Percentiles rank a stretch among this genome's conserved stretches.
These are phyloP conservation scores for Pentamera pediparva DNA, from an alignment of 53 echinoderm and acorn worm species.

Conservation along the genomic window DNA sequence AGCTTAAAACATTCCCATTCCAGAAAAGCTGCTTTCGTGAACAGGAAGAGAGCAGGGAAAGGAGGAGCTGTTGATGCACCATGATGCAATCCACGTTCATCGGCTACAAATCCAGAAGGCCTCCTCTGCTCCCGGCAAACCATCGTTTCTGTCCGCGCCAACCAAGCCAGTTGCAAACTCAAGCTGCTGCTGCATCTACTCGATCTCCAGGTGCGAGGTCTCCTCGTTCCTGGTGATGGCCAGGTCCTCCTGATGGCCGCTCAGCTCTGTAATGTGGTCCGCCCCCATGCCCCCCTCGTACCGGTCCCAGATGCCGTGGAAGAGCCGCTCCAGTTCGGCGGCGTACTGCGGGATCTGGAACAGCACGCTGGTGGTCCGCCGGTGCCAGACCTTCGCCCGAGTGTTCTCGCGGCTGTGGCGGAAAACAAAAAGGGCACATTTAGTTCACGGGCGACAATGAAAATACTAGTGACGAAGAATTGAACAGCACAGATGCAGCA, in stretches of 20 bases:
- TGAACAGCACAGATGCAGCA: too few relatives aligned
- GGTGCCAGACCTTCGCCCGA: constrained; percentile 78
- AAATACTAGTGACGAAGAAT: not conserved
- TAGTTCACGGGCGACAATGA: not conserved
- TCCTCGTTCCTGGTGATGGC: not conserved
- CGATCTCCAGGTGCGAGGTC: not conserved
- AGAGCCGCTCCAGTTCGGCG: constrained; percentile 62
- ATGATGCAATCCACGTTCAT: too few relatives aligned
- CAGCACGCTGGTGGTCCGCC: constrained; percentile 65
- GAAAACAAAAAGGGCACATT: not conserved
- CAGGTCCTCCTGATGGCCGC: not conserved
- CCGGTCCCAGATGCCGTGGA: constrained; percentile 73
- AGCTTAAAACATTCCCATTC: too few relatives aligned
- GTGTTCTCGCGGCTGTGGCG: constrained; percentile 58
- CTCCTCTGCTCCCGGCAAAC: not conserved
- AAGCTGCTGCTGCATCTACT: not conserved
- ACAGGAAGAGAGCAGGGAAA: too few relatives aligned
- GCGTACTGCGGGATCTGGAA: constrained; percentile 85
- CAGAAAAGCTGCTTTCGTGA: too few relatives aligned
- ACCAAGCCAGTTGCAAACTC: not conserved
- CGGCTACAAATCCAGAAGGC: too few relatives aligned
- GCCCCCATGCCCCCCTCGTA: constrained; percentile 44
- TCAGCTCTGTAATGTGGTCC: constrained; percentile 3
- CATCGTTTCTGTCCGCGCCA: not conserved
- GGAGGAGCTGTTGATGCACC: too few relatives aligned